A percentile compares a stretch with the other conserved stretches of the same genome.
Conservation (phyloP, 2,113 vertebrate species). For the Tachysurus fulvidraco region DNA sequence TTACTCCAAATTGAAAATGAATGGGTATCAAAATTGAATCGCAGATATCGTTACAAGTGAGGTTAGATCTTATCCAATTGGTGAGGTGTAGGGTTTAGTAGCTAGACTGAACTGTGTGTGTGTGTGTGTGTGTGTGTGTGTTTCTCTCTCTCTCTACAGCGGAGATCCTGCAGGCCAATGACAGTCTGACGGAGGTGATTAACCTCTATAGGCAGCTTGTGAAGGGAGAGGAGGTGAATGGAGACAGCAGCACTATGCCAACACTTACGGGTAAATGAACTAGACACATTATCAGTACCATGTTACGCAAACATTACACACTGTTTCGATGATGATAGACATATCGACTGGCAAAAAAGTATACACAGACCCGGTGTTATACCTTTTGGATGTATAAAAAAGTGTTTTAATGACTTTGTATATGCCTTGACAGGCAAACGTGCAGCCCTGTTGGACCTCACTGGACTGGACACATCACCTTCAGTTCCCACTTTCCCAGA, state of each 20-base stretch:
- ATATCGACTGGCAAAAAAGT: background rate
- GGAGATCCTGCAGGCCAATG: constrained; percentile 95
- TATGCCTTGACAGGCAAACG: constrained; percentile 70
- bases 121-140: constrained; percentile 29
- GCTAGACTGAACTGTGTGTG: background rate
- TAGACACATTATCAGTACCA: background rate
- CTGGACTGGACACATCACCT: constrained; percentile 81
- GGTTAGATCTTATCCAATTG: background rate
- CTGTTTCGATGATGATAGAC: background rate
- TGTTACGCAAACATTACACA: constrained; percentile 2
- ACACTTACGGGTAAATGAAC: constrained; percentile 73
- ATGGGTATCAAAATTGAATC: background rate
- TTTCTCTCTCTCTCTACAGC: constrained; percentile 66
- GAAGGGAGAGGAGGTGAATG: constrained; percentile 88
- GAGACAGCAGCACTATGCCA: constrained; percentile 64
- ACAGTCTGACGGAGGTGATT: constrained; percentile 95
- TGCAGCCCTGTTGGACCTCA: constrained; percentile 88
- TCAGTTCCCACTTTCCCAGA: constrained; percentile 71
- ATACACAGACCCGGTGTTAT: background rate
- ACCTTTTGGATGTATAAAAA: background rate
- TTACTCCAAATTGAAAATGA: background rate
- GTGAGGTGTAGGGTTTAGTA: background rate
- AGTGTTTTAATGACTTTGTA: background rate
- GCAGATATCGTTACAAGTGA: background rate
- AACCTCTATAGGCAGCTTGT: constrained; percentile 91